Conservation (phyloP, 92 coral and sea anemone species). For the Galaxea fascicularis region DNA sequence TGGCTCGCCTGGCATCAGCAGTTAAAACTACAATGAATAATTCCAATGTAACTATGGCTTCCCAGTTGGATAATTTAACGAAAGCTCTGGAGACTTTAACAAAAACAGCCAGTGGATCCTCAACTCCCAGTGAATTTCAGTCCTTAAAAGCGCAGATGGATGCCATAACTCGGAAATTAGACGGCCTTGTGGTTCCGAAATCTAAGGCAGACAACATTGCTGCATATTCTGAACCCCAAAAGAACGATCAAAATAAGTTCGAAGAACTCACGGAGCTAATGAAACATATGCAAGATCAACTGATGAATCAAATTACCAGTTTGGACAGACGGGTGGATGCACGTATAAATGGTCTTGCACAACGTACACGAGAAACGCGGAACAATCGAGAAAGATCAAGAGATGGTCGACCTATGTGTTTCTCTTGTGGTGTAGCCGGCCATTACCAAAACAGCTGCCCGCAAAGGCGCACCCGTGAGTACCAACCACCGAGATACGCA, state of each 20-base stretch:
- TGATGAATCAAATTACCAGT: neutral
- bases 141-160: neutral
- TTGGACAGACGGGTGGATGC: neutral
- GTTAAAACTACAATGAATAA: conserved; percentile 23
- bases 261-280: neutral
- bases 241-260: no score
- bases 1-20: neutral
- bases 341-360: neutral
- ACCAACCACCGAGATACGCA: no score
- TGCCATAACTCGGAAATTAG: neutral
- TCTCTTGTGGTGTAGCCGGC: no score
- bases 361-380: neutral
- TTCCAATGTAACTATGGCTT: neutral
- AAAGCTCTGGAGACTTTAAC: neutral
- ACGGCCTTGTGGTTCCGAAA: no score
- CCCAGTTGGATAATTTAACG: neutral
- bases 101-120: neutral
- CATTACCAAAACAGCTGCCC: no score
- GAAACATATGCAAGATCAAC: neutral
- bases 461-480: no score
- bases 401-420: no score
- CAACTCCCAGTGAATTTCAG: no score
- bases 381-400: no score
- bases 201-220: neutral
- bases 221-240: neutral